Evolutionary conservation across 2,113 vertebrate genomes (phyloP).

Genomic region (Ciconia maguari): DNA sequence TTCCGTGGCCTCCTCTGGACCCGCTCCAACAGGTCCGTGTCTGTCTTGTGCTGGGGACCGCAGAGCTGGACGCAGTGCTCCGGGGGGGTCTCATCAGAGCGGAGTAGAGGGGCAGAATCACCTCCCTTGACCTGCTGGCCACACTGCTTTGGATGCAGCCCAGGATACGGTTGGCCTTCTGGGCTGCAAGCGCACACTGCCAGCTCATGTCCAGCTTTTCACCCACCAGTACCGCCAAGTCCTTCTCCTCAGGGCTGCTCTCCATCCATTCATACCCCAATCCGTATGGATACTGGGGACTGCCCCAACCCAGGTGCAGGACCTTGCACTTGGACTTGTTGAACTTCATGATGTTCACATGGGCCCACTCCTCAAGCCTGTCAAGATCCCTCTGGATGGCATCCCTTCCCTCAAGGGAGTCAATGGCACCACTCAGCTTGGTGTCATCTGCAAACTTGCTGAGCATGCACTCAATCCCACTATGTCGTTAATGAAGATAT

Average conservation of each 20-base stretch:
- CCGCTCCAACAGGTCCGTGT: not conserved
- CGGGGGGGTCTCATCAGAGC: not conserved
- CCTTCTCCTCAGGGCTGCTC: not conserved
- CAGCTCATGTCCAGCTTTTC: fast-evolving
- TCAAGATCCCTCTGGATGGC: not conserved
- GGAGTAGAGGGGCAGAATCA: not conserved
- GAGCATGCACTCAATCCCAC: not conserved
- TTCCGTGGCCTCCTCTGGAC: not conserved
- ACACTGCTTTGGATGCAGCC: not conserved
- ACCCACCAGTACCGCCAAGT: not conserved
- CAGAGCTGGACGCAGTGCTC: not conserved
- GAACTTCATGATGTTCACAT: not conserved
- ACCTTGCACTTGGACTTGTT: not conserved
- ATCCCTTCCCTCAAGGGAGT: not conserved
- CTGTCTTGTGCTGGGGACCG: not conserved
- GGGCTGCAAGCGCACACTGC: not conserved
- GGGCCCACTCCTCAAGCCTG: not conserved
- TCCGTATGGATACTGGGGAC: not conserved
- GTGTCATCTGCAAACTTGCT: not conserved
- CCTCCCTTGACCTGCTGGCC: not conserved
- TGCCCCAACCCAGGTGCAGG: fast-evolving
- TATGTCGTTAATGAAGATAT: not conserved
- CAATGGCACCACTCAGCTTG: not conserved
- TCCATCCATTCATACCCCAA: no score
- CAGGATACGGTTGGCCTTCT: fast-evolving